Evolutionary conservation across 2,888 invertebrate species (phyloP).

Genomic region (Drosophila infuscata): DNA sequence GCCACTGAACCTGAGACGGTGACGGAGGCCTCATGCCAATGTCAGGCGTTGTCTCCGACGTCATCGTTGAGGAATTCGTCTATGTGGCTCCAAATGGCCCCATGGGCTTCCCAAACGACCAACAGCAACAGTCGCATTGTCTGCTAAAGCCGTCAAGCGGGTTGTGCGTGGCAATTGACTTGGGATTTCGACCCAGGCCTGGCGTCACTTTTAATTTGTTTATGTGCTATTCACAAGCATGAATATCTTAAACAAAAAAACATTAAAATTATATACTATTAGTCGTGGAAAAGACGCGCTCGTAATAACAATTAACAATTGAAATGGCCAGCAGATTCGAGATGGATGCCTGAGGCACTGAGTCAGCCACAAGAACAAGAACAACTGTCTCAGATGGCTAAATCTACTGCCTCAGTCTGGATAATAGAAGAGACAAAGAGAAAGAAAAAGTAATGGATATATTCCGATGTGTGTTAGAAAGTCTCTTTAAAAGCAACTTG

Average conservation of each 20-base stretch:
- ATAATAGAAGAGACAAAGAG: neutral
- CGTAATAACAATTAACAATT: slow-evolving; percentile 19
- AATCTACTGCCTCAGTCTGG: neutral
- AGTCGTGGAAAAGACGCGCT: slow-evolving; percentile 48
- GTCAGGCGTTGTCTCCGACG: slow-evolving; percentile 67
- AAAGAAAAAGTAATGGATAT: neutral
- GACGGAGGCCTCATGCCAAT: slow-evolving; percentile 55
- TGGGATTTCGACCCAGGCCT: slow-evolving; percentile 18
- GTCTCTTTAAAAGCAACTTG: neutral
- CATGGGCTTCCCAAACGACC: neutral
- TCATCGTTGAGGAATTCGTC: slow-evolving; percentile 69
- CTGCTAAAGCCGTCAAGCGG: slow-evolving; percentile 73
- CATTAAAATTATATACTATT: slow-evolving; percentile 70
- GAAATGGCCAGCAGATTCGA: slow-evolving; percentile 17
- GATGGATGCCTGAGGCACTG: slow-evolving; percentile 9
- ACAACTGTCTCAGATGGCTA: slow-evolving; percentile 23
- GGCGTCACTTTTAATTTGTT: slow-evolving; percentile 62
- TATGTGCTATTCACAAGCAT: slow-evolving; percentile 43
- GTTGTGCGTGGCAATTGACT: slow-evolving; percentile 52
- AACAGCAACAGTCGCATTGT: slow-evolving; percentile 54
- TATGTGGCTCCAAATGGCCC: slow-evolving; percentile 26
- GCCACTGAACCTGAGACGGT: slow-evolving; percentile 13
- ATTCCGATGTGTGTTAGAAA: neutral
- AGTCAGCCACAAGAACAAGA: slow-evolving; percentile 2
- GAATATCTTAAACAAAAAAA: slow-evolving; percentile 48